Evolutionary conservation across 2,113 vertebrate genomes (phyloP).

Genomic region (Cyprinus carpio): DNA sequence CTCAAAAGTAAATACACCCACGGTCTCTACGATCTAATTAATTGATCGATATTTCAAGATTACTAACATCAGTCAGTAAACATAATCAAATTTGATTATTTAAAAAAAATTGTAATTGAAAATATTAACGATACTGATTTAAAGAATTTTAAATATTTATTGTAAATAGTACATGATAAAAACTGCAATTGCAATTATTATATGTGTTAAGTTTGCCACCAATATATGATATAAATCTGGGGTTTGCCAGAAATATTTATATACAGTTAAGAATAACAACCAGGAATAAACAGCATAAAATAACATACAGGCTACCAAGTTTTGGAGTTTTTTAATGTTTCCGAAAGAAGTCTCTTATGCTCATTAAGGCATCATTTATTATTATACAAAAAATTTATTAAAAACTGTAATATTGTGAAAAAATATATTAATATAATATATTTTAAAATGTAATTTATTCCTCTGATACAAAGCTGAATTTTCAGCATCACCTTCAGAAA

Average conservation of each 20-base stretch:
- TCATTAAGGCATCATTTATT: neutral
- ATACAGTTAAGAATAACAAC: neutral
- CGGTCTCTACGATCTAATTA: neutral
- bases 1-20: neutral
- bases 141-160: neutral
- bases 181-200: neutral
- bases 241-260: neutral
- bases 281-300: neutral
- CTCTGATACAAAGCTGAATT: neutral
- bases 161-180: neutral
- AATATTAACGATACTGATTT: neutral
- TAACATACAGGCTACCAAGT: neutral
- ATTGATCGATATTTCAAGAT: neutral
- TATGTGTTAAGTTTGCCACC: neutral
- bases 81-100: neutral
- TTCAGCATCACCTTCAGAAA: neutral
- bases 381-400: neutral
- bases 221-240: slow-evolving; percentile 1
- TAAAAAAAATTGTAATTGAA: neutral
- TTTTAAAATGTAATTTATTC: neutral
- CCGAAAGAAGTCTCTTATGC: neutral
- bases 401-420: neutral
- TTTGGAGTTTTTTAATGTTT: neutral
- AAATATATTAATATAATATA: neutral
- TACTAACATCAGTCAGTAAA: neutral